These are phyloP conservation scores for Helleia helle DNA, from an alignment of 2,888 invertebrate genomes.

Conservation along the genomic window DNA sequence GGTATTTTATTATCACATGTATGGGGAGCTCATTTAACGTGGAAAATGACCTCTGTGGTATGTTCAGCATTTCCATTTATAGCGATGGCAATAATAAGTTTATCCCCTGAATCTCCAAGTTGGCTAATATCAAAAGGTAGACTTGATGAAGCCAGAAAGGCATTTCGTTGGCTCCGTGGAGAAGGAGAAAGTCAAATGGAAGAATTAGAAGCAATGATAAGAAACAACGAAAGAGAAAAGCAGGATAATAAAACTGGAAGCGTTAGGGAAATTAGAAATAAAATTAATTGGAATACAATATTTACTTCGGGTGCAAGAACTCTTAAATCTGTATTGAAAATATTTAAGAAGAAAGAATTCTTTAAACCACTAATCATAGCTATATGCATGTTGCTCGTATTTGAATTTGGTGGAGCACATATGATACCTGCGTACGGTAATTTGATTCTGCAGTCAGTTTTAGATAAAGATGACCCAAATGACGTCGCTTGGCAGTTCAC, in stretches of 20 bases:
- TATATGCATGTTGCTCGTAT: constrained; percentile 61
- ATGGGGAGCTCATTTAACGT: constrained; percentile 76
- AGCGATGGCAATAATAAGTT: constrained; percentile 56
- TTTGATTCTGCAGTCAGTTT: constrained; percentile 50
- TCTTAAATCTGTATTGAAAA: constrained; percentile 42
- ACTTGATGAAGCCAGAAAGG: constrained; percentile 69
- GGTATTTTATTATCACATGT: constrained; percentile 78
- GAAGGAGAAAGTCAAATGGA: constrained; percentile 52
- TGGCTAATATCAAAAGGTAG: constrained; percentile 78
- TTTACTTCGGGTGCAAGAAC: constrained; percentile 36
- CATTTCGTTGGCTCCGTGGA: constrained; percentile 76
- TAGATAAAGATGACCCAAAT: constrained; percentile 42
- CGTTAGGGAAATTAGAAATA: constrained; percentile 27
- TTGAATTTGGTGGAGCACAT: constrained; percentile 63
- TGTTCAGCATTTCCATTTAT: constrained; percentile 64
- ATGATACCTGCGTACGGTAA: constrained; percentile 64
- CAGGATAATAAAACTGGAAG: constrained; percentile 31
- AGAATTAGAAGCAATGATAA: constrained; percentile 55
- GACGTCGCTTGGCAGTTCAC: constrained; percentile 74
- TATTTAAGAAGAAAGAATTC: constrained; percentile 63
- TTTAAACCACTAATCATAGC: constrained; percentile 61
- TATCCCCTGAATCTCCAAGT: constrained; percentile 77
- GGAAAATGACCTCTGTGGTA: constrained; percentile 74
- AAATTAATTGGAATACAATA: constrained; percentile 32
- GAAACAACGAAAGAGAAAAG: constrained; percentile 45